Base-by-base conservation (phyloP, 1,140 invertebrate genomes). In the Tetramorium alpestre region DNA sequence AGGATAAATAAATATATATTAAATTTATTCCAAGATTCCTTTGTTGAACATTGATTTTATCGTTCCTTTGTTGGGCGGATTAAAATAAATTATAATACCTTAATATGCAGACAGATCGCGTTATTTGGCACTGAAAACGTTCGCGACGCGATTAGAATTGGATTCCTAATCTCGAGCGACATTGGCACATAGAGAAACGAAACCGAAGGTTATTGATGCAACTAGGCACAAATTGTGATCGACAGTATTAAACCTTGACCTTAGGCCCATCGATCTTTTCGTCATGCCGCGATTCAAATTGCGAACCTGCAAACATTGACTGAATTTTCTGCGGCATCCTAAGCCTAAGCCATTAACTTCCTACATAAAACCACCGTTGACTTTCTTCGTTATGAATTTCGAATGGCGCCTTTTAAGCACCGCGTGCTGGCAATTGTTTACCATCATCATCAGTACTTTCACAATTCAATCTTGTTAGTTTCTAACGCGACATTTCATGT, bases 191-290 rank as follows among this genome's bases (percentile, higher is more conserved):
- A 7, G 62, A 33, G 54, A 84, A 56, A 75, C 8, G 78, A 58
- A 54, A 22, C 11, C 28, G 67, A 72, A 69, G 67, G 16, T 25
- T 28, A 22, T 58, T 3, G 38, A 28, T 16, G 70, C 56, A 88
- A n/a, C 25, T 18, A n/a, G 56, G 54, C 28, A 82, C 56, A 82
- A 90, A 85, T 81, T 78, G 51, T 44, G 47, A 75, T 90, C 60
- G 62, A 60, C 54, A 73, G 60, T 69, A 89, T 84, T 84, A 86
- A 86, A 76, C 89, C 88, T 67, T 87, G 88, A 89, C 77, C 89
- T 58, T 85, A 75, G 76, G 25, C 58, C 67, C 65, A 89, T 90
- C 78, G 78, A 90, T 85, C 89, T 84, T 75, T 60, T 22, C 41
- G n/a, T 75, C 2, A 58, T 38, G 13, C 5, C 2, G 44, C n/a